Evolutionary conservation across 92 coral and sea anemone genomes (phyloP), one percentile per base, ranked within the genome.

Genomic region (Anthopleura xanthogrammica): DNA sequence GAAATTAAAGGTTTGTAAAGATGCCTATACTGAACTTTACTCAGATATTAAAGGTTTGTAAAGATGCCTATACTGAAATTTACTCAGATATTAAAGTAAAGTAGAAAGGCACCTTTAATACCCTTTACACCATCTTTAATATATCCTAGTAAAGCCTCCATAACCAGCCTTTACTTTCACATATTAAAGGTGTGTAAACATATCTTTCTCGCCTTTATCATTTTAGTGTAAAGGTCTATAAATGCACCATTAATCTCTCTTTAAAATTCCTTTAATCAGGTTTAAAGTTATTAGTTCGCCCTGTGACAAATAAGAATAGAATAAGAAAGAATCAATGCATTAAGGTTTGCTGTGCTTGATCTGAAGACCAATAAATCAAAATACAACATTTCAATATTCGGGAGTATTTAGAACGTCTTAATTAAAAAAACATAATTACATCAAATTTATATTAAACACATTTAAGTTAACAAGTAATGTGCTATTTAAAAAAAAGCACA

Each of bases 141-240:
- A 50, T 11, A 50, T 52, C 65, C 0, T 36, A 22, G 62, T 77
- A 77, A 77, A 77, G 81, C 81, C 81, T 77, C 81, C 81, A 77
- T 50, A 5, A 52, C 56, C 36, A 54, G 56, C 66, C 81, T 40
- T 77, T 77, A 52, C 40, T 14, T 77, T 13, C 52, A 57, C 65
- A 23, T 40, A 22, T 77, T 75, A 77, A 77, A 77, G 81, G 81
- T 77, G 70, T 77, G 52, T 77, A 77, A 77, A 77, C 17, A 50
- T 77, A 29, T 1, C 36, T 29, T 29, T 29, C 36, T 29, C 36
- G 36, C 36, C 36, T 29, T 29, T 29, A 29, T 16, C 12, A 2
- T 50, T 48, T 77, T 7, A 77, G 62, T 60, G 81, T 79, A 79
- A 79, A 79, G 72, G 72, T 79, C 6, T 5, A 41, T 58, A 79